These are phyloP conservation scores for Stichopus horrens DNA, from an alignment of 53 echinoderm and acorn worm species.

Conservation along the genomic window DNA sequence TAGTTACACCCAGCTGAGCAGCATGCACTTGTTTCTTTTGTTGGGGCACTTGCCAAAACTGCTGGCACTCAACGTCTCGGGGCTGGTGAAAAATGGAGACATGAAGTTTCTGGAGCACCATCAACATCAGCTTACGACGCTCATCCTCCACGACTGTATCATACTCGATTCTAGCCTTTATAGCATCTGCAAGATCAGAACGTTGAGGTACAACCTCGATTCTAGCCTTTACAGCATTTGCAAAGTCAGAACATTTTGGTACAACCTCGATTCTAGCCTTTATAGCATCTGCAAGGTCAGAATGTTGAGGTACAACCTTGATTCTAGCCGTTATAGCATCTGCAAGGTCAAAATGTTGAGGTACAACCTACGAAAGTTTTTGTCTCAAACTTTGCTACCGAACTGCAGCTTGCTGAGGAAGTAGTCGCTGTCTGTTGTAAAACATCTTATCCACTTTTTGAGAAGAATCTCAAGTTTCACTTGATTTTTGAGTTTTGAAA, in stretches of 20 bases:
- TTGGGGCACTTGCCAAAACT: slow-evolving; percentile 61
- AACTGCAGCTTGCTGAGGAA: no score
- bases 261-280: slow-evolving; percentile 66
- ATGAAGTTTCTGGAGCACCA: slow-evolving; percentile 68
- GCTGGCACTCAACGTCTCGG: slow-evolving; percentile 75
- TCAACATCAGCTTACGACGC: slow-evolving; percentile 56
- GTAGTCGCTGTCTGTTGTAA: no score
- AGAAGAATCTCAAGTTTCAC: no score
- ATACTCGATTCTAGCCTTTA: slow-evolving; percentile 69
- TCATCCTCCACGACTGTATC: slow-evolving; percentile 86
- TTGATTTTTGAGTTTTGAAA: no score
- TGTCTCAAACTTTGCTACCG: no score
- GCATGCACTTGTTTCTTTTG: slow-evolving; percentile 66
- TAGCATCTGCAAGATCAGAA: slow-evolving; percentile 56
- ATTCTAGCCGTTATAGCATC: no score
- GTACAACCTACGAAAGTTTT: no score
- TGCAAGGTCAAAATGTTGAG: no score
- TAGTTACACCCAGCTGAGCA: slow-evolving; percentile 71
- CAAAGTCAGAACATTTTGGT: background rate
- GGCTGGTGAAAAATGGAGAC: slow-evolving; percentile 81
- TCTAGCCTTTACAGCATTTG: background rate
- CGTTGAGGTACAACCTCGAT: slow-evolving; percentile 78
- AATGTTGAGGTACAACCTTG: slow-evolving; percentile 52
- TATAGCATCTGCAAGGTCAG: slow-evolving; percentile 61
- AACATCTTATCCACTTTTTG: no score